These are phyloP conservation scores for Ovis aries DNA, from an alignment of 2,113 vertebrate genomes.

Conservation along the genomic window DNA sequence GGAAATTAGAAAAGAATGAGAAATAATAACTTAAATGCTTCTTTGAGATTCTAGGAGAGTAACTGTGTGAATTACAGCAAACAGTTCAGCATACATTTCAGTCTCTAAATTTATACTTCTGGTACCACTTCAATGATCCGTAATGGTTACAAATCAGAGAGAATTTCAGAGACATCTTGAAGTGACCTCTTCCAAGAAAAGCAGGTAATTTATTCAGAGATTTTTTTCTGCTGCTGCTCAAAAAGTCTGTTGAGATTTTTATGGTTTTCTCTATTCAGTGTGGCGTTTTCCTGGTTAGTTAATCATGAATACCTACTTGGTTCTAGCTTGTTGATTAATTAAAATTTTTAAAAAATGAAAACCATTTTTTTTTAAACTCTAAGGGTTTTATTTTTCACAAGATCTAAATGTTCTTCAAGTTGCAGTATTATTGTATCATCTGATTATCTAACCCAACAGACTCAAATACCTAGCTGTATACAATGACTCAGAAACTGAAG, in stretches of 20 bases:
- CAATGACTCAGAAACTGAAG: neutral
- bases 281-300: neutral
- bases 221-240: neutral
- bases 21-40: neutral
- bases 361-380: neutral
- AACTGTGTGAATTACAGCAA: neutral
- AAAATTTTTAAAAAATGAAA: neutral
- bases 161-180: neutral
- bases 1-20: neutral
- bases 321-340: neutral
- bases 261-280: neutral
- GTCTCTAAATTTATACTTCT: neutral
- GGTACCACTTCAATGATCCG: neutral
- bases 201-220: neutral
- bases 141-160: neutral
- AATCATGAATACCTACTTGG: neutral
- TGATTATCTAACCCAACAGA: neutral
- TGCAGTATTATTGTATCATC: neutral
- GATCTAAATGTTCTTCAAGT: neutral
- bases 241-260: neutral
- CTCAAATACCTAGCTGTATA: neutral
- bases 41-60: neutral
- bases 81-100: neutral
- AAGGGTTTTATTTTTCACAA: neutral
- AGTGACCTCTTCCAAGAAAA: conserved; percentile 7